Conservation (phyloP, 1,140 invertebrate genomes). For the Centruroides sculpturatus region DNA sequence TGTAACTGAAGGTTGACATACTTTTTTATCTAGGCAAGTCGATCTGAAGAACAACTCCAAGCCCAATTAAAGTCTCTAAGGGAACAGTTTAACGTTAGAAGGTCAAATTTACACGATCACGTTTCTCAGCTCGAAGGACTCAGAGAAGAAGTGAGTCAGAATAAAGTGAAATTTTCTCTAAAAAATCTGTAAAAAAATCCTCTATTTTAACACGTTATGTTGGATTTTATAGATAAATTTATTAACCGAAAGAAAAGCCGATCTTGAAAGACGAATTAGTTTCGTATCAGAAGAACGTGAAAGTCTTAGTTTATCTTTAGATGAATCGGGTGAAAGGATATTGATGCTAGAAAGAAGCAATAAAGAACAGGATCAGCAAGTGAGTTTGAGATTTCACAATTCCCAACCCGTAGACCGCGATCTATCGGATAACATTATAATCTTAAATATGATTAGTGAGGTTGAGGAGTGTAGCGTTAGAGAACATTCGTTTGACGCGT, state of each 20-base stretch:
- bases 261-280: constrained; percentile 55
- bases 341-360: constrained; percentile 64
- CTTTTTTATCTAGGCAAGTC: constrained; percentile 37
- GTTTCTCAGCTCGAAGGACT: constrained; percentile 74
- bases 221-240: constrained; percentile 47
- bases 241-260: constrained; percentile 64
- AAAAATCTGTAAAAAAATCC: neutral
- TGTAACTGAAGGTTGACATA: no score
- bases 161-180: neutral
- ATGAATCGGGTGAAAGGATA: constrained; percentile 78
- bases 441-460: no score
- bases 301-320: constrained; percentile 53
- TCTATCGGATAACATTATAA: no score
- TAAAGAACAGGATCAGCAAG: constrained; percentile 60
- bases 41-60: constrained; percentile 61
- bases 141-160: constrained; percentile 52
- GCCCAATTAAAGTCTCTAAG: constrained; percentile 61
- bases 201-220: no score
- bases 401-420: neutral
- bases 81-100: constrained; percentile 62
- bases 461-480: no score
- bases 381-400: constrained; percentile 19
- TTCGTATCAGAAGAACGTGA: constrained; percentile 60
- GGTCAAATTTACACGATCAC: constrained; percentile 64
- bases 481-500: no score